Percentiles rank a stretch among this genome's conserved stretches.
phyloP scores from a whole-genome alignment of 2,113 vertebrate species.

The Urocynchramus pylzowi region DNA sequence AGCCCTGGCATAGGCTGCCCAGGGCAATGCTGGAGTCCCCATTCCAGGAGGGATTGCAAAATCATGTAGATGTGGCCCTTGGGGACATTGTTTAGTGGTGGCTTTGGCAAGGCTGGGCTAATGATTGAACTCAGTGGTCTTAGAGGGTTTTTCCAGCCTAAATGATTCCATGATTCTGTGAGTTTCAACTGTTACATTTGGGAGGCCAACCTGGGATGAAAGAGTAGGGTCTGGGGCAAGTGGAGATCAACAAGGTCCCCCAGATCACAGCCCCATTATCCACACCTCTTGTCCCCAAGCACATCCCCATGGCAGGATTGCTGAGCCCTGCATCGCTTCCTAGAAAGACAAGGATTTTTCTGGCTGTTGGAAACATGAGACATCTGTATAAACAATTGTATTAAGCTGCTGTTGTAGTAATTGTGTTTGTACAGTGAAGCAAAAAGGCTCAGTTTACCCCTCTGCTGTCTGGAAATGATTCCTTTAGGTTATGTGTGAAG shows the following conservation, averaged over 20 bases:
- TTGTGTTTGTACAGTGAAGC: conserved; percentile 56
- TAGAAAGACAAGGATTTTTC: neutral
- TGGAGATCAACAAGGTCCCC: no score
- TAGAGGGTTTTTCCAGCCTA: neutral
- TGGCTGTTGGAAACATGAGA: neutral
- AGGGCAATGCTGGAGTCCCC: neutral
- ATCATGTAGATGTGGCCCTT: neutral
- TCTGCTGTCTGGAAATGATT: conserved; percentile 48
- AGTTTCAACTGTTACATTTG: neutral
- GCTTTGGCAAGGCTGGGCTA: neutral
- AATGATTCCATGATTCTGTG: neutral
- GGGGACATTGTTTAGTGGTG: neutral
- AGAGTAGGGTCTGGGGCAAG: neutral
- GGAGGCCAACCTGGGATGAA: neutral
- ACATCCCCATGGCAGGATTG: fast-evolving
- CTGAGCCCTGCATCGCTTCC: neutral
- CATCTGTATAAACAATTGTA: conserved; percentile 42
- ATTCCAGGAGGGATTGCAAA: neutral
- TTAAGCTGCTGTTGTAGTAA: conserved; percentile 37
- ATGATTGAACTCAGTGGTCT: neutral
- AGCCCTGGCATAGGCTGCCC: neutral
- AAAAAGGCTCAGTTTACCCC: conserved; percentile 51
- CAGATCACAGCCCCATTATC: neutral
- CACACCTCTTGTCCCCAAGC: neutral
- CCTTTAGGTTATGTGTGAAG: conserved; percentile 46